Evolutionary conservation across 2,888 invertebrate species (phyloP).

Genomic region (Hecatera dysodea): DNA sequence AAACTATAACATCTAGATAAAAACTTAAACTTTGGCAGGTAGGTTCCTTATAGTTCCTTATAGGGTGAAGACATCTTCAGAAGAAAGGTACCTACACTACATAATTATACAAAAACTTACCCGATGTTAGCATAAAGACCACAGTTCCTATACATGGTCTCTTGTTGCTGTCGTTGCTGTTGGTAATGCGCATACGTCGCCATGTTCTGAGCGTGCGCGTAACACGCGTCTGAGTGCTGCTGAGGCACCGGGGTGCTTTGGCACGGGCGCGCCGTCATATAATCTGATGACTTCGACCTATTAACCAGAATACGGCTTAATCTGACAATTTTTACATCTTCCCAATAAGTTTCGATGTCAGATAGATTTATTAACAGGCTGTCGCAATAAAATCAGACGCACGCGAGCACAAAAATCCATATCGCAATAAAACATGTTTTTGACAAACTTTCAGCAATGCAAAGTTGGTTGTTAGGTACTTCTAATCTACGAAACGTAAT

Average conservation of each 20-base stretch:
- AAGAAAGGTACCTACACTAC: neutral
- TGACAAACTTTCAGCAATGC: conserved; percentile 16
- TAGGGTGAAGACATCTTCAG: too few species aligned
- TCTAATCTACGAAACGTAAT: conserved; percentile 1
- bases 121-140: conserved; percentile 88
- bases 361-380: neutral
- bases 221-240: conserved; percentile 83
- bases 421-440: conserved; percentile 21
- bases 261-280: conserved; percentile 79
- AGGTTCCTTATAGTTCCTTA: too few species aligned
- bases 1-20: too few species aligned
- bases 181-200: conserved; percentile 80
- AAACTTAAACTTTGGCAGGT: too few species aligned
- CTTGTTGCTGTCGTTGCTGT: conserved; percentile 82
- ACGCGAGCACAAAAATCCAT: conserved; percentile 23
- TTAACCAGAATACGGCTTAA: conserved; percentile 2
- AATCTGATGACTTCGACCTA: conserved; percentile 77
- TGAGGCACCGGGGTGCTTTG: conserved; percentile 73
- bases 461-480: neutral
- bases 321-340: neutral
- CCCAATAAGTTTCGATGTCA: neutral
- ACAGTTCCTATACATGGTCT: conserved; percentile 89
- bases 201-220: conserved; percentile 80
- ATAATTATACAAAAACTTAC: conserved; percentile 69
- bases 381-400: conserved; percentile 13